Evolutionary conservation across 2,113 vertebrate species (phyloP), one percentile per base, ranked within the genome.

Genomic region (Calypte anna): DNA sequence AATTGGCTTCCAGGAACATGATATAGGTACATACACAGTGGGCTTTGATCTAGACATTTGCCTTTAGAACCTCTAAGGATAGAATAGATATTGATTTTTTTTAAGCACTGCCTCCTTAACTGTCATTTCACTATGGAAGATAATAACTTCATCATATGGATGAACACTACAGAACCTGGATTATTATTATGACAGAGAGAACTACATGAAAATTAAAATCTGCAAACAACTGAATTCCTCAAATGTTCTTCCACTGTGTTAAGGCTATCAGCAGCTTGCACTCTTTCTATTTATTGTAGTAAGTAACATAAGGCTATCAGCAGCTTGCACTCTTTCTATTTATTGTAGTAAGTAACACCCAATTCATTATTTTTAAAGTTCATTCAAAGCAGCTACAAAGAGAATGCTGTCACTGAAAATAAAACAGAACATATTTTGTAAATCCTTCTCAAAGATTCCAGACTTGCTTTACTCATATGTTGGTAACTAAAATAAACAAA

Each of bases 401-500:
- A 61, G 9, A 86, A 83, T 94, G 86, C 54, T 81, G 38, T 69
- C 46, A 78, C 7, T 86, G 73, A 89, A 95, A 80, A 13, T 76
- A 83, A 95, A 88, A 82, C 46, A 2, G 66, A 91, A 61, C 40
- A 36, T 51, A 84, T 83, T 73, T 86, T 73, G 31, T 2, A 11
- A 96, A 51, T 15, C 27, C 36, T 77, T 59, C 84, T 88, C 62
- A 83, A 57, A 91, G 88, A 83, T 80, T 92, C 68, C 86, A 97
- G 83, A 93, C 80, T 91, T 91, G 62, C 9, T 38, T 74, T 82
- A 93, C 75, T 72, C 6, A 10, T 82, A 55, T 88, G 77, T 86
- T 94, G 72, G 72, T 94, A 93, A 68, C 43, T 82, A 94, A 95
- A 96, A 93, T 82, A 94, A 96, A 96, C 55, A 95, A 93, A 94